Conservation (phyloP, 1,140 invertebrate species). For the Panagrolaimus sp. region DNA sequence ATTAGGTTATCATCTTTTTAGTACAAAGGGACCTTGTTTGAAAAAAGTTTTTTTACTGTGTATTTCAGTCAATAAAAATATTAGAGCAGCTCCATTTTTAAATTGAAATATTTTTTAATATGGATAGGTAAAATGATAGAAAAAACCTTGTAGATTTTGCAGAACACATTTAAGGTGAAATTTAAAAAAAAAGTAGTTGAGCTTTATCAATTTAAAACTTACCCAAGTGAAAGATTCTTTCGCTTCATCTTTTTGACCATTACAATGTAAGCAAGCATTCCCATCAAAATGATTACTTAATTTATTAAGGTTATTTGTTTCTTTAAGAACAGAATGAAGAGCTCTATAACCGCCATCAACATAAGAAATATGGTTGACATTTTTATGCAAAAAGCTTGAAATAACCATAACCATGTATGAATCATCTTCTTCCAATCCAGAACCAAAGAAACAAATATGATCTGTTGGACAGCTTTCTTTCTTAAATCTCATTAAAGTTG, state of each 20-base stretch:
- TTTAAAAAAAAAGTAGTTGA: background rate
- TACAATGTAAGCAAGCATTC: conserved; percentile 56
- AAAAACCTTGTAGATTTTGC: too few species aligned
- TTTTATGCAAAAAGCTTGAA: conserved; percentile 88
- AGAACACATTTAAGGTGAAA: conserved; percentile 23
- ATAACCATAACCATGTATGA: conserved; percentile 92
- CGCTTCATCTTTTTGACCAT: conserved; percentile 15
- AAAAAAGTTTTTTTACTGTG: too few species aligned
- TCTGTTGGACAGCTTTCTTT: conserved; percentile 46
- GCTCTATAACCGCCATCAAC: conserved; percentile 80
- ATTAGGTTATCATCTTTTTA: too few species aligned
- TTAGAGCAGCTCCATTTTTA: too few species aligned
- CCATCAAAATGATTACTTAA: conserved; percentile 57
- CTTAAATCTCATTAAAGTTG: conserved; percentile 72
- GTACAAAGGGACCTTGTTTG: too few species aligned
- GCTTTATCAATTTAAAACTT: conserved; percentile 21
- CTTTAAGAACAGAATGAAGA: conserved; percentile 55
- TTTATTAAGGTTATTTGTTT: conserved; percentile 41
- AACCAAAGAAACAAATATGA: conserved; percentile 92
- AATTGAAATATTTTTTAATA: too few species aligned
- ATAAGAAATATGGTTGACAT: conserved; percentile 83
- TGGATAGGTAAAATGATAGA: too few species aligned
- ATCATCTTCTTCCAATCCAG: conserved; percentile 87
- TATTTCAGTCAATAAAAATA: too few species aligned
- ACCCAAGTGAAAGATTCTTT: conserved; percentile 37